These are phyloP conservation scores for Poecilia picta DNA, from an alignment of 2,797 vertebrate species.

Conservation along the genomic window DNA sequence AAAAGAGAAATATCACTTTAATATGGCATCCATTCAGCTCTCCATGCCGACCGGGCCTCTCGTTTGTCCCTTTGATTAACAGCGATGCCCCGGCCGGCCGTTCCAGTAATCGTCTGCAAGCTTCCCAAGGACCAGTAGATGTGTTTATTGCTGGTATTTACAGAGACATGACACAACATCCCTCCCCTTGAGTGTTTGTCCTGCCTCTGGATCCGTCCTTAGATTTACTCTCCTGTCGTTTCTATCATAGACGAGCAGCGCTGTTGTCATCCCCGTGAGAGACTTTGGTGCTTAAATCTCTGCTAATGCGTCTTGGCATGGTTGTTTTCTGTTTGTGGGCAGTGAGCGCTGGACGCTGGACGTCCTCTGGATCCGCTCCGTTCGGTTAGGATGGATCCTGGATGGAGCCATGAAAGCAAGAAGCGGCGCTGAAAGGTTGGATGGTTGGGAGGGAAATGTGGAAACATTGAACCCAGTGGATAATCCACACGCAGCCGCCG, in stretches of 20 bases:
- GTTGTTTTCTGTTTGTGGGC: not conserved
- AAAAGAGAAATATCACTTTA: conserved; percentile 53
- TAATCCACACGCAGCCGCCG: too few species aligned
- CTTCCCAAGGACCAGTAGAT: conserved; percentile 45
- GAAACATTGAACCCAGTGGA: conserved; percentile 18
- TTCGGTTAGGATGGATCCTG: conserved; percentile 6
- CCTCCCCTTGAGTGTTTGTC: conserved; percentile 43
- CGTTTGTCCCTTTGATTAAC: conserved; percentile 62
- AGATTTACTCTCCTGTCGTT: conserved; percentile 59
- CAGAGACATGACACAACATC: conserved; percentile 44
- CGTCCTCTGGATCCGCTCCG: conserved; percentile 30
- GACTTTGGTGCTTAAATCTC: conserved; percentile 42
- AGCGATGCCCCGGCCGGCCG: conserved; percentile 37
- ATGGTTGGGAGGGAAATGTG: conserved; percentile 8
- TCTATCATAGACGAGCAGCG: conserved; percentile 8
- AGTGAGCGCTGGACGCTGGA: conserved; percentile 21
- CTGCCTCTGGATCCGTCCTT: conserved; percentile 21
- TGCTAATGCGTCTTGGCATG: conserved; percentile 29
- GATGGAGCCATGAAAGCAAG: conserved; percentile 21
- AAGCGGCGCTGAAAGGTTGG: not conserved
- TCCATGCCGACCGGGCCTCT: conserved; percentile 24
- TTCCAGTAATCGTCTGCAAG: conserved; percentile 57
- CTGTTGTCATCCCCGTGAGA: conserved; percentile 17
- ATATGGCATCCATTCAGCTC: conserved; percentile 36
- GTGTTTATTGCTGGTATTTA: conserved; percentile 72